Base-by-base conservation (phyloP, 2,888 invertebrate species). In the Dynastes hyllus region DNA sequence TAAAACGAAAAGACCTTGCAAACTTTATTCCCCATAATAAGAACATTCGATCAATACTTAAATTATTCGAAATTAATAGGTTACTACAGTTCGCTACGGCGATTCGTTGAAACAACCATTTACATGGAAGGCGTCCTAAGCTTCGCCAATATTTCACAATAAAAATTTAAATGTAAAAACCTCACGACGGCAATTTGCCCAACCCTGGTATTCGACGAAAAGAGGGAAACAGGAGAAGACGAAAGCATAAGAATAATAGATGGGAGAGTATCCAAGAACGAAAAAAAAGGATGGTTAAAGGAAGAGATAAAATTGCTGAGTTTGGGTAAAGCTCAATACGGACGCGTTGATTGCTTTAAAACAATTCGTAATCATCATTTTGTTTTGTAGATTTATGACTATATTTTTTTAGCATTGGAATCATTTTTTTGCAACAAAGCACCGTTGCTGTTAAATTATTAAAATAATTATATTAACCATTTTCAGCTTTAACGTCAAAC, bases 361-460 rank as follows among this genome's bases (percentile, higher is more conserved):
- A 63, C 63, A 63, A 63, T 63, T 32, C 78, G 81, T 81, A 81
- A 81, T 81, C 81, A 82, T 81, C 81, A 80, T 80, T 81, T 78
- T 78, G 81, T 81, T 81, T 78, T 78, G 29, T 3, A 27, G 63
- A 63, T 63, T 63, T 27, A 61, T 29, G 2, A 8, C 27, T 61
- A 27, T 11, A 5, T 61, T 27, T 53, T 16, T 5, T 5, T 37
- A 6, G 4, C 3, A 6, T 37, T 37, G 37, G 3, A 0, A 37
- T 37, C 22, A 22, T 22, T 22, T 22, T 22, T 22, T 22, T 22
- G 22, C 22, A 22, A 22, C 22, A 22, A 22, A 22, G 22, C 1
- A 0, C 22, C 22, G 22, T 22, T 22, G 22, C 22, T 22, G 22
- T 22, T 22, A 22, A 22, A 22, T 22, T 22, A 22, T 22, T 22